phyloP scores from a whole-genome alignment of 1,140 invertebrate species.

The Penaeus japonicus region DNA sequence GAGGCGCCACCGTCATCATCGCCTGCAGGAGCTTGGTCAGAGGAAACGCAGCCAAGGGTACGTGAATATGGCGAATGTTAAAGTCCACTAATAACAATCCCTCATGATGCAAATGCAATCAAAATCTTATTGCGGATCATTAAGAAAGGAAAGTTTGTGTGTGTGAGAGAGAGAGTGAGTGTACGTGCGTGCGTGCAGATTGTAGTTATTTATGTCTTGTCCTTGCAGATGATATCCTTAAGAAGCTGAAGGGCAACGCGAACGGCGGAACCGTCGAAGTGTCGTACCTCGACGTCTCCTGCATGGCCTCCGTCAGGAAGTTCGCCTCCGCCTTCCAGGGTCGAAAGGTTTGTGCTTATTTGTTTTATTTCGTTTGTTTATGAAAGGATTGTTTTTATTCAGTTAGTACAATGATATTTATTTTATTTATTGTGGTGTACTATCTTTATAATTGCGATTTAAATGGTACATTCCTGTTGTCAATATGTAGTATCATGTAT shows the following conservation, averaged over 20 bases:
- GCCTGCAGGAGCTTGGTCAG: slow-evolving; percentile 10
- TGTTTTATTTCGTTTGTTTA: no score
- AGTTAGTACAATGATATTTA: no score
- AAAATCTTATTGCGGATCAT: no score
- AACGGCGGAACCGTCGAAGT: neutral
- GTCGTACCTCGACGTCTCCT: neutral
- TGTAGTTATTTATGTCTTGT: neutral
- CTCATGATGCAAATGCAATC: no score
- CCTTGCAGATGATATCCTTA: slow-evolving; percentile 3
- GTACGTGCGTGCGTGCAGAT: neutral
- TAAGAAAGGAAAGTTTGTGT: neutral
- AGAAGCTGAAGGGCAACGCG: neutral
- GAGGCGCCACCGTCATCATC: neutral
- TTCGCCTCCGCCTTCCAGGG: neutral
- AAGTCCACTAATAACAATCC: no score
- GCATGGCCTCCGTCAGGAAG: slow-evolving; percentile 11
- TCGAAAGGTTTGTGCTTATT: neutral
- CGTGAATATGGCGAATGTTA: neutral
- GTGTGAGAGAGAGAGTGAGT: neutral
- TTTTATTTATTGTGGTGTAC: no score
- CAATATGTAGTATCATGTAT: no score
- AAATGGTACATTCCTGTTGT: no score
- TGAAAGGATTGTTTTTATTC: no score
- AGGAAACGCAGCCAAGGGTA: neutral
- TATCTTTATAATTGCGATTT: no score